Base-by-base conservation (phyloP, 2,888 invertebrate species). In the Julus scandinavius region DNA sequence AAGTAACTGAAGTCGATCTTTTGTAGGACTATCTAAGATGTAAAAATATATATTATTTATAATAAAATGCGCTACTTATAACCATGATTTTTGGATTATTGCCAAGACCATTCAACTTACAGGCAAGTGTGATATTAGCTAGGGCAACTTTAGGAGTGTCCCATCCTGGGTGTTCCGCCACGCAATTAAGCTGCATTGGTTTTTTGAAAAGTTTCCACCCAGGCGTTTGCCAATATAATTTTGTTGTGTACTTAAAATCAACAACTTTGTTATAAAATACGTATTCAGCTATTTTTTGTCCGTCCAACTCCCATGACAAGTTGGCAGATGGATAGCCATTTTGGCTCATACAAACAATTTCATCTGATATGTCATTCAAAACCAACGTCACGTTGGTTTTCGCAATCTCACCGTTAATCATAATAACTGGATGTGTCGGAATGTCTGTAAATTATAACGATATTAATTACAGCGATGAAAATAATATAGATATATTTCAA, bases 101-200 rank as follows among this genome's bases (percentile, higher is more conserved):
- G 29, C 29, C 45, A 45, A 45, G 0, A 7, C 45, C 45, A 45
- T 5, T 45, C 6, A 63, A 80, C 80, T 38, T 80, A 40, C 80
- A 80, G 15, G 38, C 38, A 38, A 80, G 38, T 40, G 80, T 40
- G 38, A 80, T 80, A 4, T 29, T 80, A 15, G 80, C 80, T 15
- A 80, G 5, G 9, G 80, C 80, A 38, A 40, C 13, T 38, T 40
- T 4, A 40, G 80, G 38, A 15, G 38, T 80, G 0, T 38, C 15
- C 80, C 80, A 80, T 13, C 80, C 80, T 80, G 80, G 80, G 38
- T 80, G 80, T 38, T 80, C 80, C 4, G 80, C 80, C 11, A 80
- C 38, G 15, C 80, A 80, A 2, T 40, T 80, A 29, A 80, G 38
- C 13, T 80, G 80, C 80, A 80, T 40, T 7, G 38, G 29, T 80